Evolutionary conservation across 2,113 vertebrate species (phyloP), one percentile per base, ranked within the genome.

Genomic region (Bothrops jararaca): DNA sequence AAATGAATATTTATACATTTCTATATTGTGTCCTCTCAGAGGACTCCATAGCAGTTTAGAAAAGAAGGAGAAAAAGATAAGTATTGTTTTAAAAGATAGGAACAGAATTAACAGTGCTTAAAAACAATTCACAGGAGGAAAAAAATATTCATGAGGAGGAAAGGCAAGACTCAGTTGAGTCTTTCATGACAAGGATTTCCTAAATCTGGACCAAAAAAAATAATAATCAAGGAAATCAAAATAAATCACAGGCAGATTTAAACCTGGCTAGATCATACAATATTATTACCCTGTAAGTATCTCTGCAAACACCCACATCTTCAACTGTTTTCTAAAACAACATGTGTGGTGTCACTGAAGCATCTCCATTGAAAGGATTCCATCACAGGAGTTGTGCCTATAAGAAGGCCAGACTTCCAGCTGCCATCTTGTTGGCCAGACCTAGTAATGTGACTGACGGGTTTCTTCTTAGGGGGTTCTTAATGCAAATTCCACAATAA

Each of bases 1-100:
- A 89, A 94, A 95, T 94, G 90, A 96, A 94, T 94, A 95, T 93
- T 96, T 94, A 93, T 23, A 80, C 18, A 80, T 42, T 42, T 80
- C 34, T 80, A 7, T 10, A 42, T 80, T 42, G 34, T 80, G 18
- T 8, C 18, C 0, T 80, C 74, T 80, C 34, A 20, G 6, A 39
- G 34, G 69, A 80, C 15, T 39, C 15, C n/a, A 42, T 22, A 22
- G 34, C 74, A 80, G 74, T 80, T 80, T 80, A 42, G 74, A 80
- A 42, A 80, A 39, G 69, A 80, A 80, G 74, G 74, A 42, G 18
- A 22, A 42, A 80, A 80, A 10, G 18, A 39, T 20, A 80, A 80
- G 2, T 22, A 39, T 80, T 42, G 18, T 34, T 80, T 42, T 80
- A 80, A 80, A 80, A 80, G 34, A 80, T 22, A 80, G 69, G 18